phyloP scores from a whole-genome alignment of 2,888 invertebrate genomes.

The Anthophora plumipes region DNA sequence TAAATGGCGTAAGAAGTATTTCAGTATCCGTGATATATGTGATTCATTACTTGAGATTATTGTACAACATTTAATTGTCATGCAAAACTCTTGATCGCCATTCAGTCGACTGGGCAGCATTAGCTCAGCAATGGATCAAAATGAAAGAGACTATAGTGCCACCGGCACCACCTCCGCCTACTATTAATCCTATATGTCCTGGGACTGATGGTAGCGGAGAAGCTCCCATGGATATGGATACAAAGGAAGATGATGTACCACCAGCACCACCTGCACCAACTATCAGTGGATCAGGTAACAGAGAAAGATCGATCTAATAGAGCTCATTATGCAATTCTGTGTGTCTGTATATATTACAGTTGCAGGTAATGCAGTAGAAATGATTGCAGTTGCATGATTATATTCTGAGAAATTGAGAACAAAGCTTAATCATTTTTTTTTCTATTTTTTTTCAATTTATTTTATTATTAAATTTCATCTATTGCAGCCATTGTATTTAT shows the following conservation, averaged over 20 bases:
- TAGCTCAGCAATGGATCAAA: conserved; percentile 99
- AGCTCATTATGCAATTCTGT: not conserved
- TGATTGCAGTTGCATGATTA: not conserved
- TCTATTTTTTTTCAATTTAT: not conserved
- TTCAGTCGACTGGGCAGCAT: conserved; percentile 96
- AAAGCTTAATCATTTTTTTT: not conserved
- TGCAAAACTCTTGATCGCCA: conserved; percentile 53
- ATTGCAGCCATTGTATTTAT: not conserved
- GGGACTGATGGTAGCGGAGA: conserved; percentile 91
- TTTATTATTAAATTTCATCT: not conserved
- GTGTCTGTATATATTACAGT: not conserved
- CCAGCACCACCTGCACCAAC: conserved; percentile 83
- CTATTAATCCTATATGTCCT: conserved; percentile 79
- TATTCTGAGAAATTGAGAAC: not conserved
- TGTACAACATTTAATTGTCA: conserved; percentile 21
- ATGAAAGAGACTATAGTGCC: conserved; percentile 93
- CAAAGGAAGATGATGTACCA: conserved; percentile 87
- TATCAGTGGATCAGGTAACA: conserved; percentile 81
- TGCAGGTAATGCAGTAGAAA: not conserved
- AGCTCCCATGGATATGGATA: conserved; percentile 95
- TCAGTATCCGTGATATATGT: conserved; percentile 1
- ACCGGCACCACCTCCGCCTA: conserved; percentile 87
- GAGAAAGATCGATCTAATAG: not conserved
- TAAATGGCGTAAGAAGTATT: conserved; percentile 71
- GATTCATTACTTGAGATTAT: conserved; percentile 3